These are phyloP conservation scores for Archips xylosteana DNA, from an alignment of 2,888 invertebrate species.

Conservation along the genomic window DNA sequence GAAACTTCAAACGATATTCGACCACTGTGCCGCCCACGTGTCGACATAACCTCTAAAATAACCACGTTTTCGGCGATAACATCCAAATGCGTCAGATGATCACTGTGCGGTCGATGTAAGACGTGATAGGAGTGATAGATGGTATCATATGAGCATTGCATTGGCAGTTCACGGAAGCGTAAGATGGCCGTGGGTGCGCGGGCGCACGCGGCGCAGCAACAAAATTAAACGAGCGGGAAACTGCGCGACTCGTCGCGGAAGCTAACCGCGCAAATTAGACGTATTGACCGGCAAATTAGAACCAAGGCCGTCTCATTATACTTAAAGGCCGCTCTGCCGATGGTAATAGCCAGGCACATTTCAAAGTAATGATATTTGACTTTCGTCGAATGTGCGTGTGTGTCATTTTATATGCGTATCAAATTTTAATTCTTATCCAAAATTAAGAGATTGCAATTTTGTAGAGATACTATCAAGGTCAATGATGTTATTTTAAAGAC, in stretches of 20 bases:
- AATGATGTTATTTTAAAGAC: slow-evolving; percentile 37
- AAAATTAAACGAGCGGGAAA: slow-evolving; percentile 52
- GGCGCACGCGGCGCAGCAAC: slow-evolving; percentile 50
- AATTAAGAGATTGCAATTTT: slow-evolving; percentile 5
- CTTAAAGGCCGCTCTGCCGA: slow-evolving; percentile 25
- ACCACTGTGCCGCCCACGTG: slow-evolving; percentile 11
- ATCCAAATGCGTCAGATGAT: background rate
- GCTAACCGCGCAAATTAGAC: slow-evolving; percentile 79
- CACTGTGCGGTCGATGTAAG: background rate
- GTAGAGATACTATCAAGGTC: slow-evolving; percentile 17
- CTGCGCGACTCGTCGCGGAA: slow-evolving; percentile 71
- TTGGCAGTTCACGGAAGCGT: slow-evolving; percentile 29
- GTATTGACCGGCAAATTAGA: slow-evolving; percentile 60
- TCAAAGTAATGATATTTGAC: slow-evolving; percentile 2
- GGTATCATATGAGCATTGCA: slow-evolving; percentile 6
- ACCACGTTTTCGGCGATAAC: slow-evolving; percentile 34
- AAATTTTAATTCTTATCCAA: slow-evolving; percentile 21
- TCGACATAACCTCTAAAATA: slow-evolving; percentile 26
- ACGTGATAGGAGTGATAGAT: slow-evolving; percentile 1
- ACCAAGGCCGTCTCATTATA: slow-evolving; percentile 57
- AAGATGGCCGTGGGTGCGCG: slow-evolving; percentile 34
- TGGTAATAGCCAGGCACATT: slow-evolving; percentile 14
- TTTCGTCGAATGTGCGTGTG: slow-evolving; percentile 6
- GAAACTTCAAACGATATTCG: slow-evolving; percentile 16
- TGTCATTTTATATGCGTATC: background rate